Base-by-base conservation (phyloP, 2,888 invertebrate genomes). In the Drosophila vallismaia region DNA sequence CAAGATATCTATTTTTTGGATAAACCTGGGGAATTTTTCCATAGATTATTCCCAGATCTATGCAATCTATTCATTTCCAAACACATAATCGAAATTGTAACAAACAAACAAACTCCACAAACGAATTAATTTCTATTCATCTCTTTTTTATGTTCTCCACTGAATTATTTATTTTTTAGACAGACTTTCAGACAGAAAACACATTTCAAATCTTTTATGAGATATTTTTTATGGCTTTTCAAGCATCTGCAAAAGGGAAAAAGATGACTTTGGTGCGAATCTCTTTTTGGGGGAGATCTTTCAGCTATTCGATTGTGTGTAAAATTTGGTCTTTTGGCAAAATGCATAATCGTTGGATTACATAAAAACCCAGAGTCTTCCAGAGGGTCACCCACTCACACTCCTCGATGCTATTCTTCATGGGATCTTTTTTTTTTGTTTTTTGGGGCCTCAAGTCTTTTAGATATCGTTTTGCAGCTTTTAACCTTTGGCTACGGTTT, bases 91-190 rank as follows among this genome's bases (percentile, higher is more conserved):
- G 12, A 36, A 62, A 49, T 60, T 36, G 42, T 60, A 63, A 29
- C 42, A 28, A 44, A 50, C 14, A 53, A 44, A 62, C n/a, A n/a
- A 10, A n/a, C 5, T n/a, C 4, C 5, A 36, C 12, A 14, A 6
- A 19, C 24, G 45, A 64, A 38, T 52, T 52, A 38, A 64, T 64
- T 64, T 45, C 31, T 64, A 64, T 64, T 64, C 66, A 64, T 51
- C 31, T 64, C 64, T 64, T 36, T 63, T 38, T 46, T 40, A 64
- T 46, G 38, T 56, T 56, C 46, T 29, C 33, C 56, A 55, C 55
- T 55, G 55, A 68, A 67, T 68, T 46, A 46, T 68, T 54, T 70
- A 71, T 54, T 45, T 19, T 9, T 40, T 9, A 31, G 19, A 19
- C 19, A 19, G 19, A 19, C 33, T 46, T 59, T 42, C 59, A 38